Base-by-base conservation (phyloP, 2,888 invertebrate species). In the Hydriomena furcata region DNA sequence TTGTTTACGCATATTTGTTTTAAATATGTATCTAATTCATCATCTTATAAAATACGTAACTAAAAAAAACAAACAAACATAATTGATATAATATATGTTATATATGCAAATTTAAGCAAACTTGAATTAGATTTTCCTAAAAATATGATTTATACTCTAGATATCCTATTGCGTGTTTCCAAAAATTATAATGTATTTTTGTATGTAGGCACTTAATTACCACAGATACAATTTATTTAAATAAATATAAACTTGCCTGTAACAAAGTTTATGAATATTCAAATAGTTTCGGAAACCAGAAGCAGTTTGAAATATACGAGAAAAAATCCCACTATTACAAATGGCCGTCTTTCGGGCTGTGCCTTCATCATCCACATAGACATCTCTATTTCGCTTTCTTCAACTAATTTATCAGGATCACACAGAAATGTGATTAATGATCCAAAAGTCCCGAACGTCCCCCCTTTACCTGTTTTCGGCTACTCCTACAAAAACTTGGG, bases 371-470 rank as follows among this genome's bases (percentile, higher is more conserved):
- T 60, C 60, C 55, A 8, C 11, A 44, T 31, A 35, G 45, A 84
- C 77, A 68, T 72, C 85, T 87, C 79, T 84, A 85, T 88, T 84
- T 73, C 62, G 71, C 67, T 70, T 73, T 79, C 75, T 66, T 75
- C 73, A 71, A 65, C 68, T 76, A 74, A 75, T 78, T 80, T 79
- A 72, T 76, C 76, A 69, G 75, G 70, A 79, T 72, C 77, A 69
- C 70, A 71, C 63, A 56, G 71, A 71, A 76, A 80, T 78, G 83
- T 89, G 88, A 89, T 88, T 78, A 88, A 88, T 82, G 83, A 76
- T 68, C 63, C 54, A 54, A 60, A 69, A 68, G 46, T 32, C 42
- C 43, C 34, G 43, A 44, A 37, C 43, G 43, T 32, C 67, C 73
- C 66, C 67, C 61, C 58, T 69, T 72, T 89, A 88, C 88, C 88